Evolutionary conservation across 2,797 vertebrate genomes (phyloP).

Genomic region (Diceros bicornis): DNA sequence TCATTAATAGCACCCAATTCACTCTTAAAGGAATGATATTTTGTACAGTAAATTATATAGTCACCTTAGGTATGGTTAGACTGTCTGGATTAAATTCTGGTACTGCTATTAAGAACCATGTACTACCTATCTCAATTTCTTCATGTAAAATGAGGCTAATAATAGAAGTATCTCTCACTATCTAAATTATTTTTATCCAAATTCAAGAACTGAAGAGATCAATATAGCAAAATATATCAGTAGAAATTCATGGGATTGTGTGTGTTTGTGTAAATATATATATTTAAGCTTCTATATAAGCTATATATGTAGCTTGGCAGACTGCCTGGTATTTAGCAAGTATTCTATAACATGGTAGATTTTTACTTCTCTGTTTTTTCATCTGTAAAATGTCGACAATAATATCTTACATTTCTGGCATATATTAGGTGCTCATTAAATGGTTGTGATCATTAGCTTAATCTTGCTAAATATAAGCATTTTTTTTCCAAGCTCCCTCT

Average conservation of each 20-base stretch:
- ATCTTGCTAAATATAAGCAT: neutral
- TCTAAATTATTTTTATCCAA: conserved; percentile 32
- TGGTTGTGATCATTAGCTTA: neutral
- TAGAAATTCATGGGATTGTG: conserved; percentile 10
- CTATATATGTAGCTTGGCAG: neutral
- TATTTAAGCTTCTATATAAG: neutral
- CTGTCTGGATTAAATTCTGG: neutral
- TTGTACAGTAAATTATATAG: neutral
- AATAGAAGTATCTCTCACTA: neutral
- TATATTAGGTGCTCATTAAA: neutral
- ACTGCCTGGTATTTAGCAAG: neutral
- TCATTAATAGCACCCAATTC: neutral
- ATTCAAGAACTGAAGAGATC: neutral
- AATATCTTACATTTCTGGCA: neutral
- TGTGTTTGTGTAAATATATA: neutral
- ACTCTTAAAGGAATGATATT: neutral
- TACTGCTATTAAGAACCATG: neutral
- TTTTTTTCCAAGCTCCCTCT: neutral
- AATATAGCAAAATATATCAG: neutral
- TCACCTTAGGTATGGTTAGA: neutral
- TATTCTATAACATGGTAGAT: neutral
- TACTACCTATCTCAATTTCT: neutral
- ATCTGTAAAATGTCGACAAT: conserved; percentile 43
- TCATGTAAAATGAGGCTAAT: neutral
- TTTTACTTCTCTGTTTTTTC: neutral